Evolutionary conservation across 2,888 invertebrate species (phyloP).

Genomic region (Dynastes maya): DNA sequence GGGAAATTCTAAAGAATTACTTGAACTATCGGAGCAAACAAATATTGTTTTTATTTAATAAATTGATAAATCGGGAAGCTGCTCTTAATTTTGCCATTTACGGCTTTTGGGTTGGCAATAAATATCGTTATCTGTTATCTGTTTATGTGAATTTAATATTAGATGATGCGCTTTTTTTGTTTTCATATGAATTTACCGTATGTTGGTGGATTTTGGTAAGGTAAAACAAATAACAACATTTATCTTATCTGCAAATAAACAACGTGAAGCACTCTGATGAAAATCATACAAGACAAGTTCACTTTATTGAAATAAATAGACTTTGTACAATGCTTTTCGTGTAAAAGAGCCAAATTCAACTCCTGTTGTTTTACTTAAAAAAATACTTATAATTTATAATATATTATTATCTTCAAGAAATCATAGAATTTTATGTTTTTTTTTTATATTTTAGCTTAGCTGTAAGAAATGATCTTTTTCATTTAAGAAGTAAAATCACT

Average conservation of each 20-base stretch:
- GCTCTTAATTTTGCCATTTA: background rate
- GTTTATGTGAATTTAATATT: background rate
- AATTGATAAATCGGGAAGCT: background rate
- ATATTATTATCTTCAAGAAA: no score
- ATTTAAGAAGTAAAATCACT: no score
- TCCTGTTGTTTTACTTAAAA: no score
- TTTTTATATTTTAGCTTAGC: no score
- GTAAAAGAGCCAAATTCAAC: no score
- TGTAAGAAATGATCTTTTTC: no score
- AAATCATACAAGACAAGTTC: background rate
- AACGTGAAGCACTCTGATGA: background rate
- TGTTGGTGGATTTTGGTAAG: background rate
- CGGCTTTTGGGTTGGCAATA: background rate
- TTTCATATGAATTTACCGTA: conserved; percentile 12
- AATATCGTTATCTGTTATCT: background rate
- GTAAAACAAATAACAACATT: conserved; percentile 10
- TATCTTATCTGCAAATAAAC: conserved; percentile 25
- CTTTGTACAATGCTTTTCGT: background rate
- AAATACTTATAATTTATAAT: no score
- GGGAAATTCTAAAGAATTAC: no score
- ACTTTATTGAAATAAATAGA: conserved; percentile 19
- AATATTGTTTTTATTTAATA: background rate
- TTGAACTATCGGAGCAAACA: no score
- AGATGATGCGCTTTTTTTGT: background rate
- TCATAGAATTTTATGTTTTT: no score